Base-by-base conservation (phyloP, 2,888 invertebrate species). In the Sympetrum striolatum region DNA sequence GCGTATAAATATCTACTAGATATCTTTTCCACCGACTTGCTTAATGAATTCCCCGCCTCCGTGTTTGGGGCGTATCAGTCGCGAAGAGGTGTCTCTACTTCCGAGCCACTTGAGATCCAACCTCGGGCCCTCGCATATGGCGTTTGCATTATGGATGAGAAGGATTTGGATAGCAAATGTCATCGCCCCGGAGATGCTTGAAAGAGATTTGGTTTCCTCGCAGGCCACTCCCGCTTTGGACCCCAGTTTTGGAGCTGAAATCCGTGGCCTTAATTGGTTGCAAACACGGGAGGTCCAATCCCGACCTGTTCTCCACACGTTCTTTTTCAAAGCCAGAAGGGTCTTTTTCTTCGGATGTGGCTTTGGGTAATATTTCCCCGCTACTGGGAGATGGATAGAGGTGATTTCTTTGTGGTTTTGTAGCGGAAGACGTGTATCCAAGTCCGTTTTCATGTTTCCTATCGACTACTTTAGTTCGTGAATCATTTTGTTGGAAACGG, bases 81-180 rank as follows among this genome's bases (percentile, higher is more conserved):
- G 53, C 53, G 18, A 53, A 53, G 53, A 53, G 53, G 53, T 53
- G 53, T 53, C 53, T 44, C 44, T 8, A 44, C 44, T 53, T 53
- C 53, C 53, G 18, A 48, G 48, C 48, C 53, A 53, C 53, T 53
- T 53, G 18, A 53, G 53, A 53, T 18, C 81, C 25, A 53, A 25
- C 31, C 81, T 81, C 81, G 31, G 25, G 14, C 2, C 25, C 25
- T 53, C 53, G 86, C 86, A 86, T 31, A 86, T 64, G 86, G 48
- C 58, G 64, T 86, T 53, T 86, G 86, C 60, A 86, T 86, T 60
- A 86, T 86, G 60, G 60, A 86, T 86, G 86, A 86, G 60, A 15
- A 35, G 60, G 60, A 86, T 86, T 64, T 60, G 37, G 60, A 60
- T 86, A 37, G 86, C 86, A 86, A 86, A 86, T 82, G 58, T 82